A percentile compares a stretch with the other conserved stretches of the same genome.
Evolutionary conservation across 2,888 invertebrate genomes (phyloP).

Genomic region (Chorisops tibialis): DNA sequence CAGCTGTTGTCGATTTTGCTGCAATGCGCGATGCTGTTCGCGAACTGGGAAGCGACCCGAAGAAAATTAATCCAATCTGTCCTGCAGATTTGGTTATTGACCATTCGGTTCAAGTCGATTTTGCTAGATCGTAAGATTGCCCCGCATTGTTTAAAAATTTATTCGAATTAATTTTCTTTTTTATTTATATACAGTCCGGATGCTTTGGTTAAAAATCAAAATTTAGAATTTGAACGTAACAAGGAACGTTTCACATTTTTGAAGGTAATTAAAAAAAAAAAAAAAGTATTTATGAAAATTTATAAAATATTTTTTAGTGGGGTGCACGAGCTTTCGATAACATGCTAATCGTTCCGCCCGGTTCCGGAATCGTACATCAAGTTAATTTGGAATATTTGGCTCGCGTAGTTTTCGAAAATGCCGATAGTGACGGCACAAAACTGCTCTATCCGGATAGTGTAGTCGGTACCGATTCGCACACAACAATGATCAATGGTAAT

Average conservation of each 20-base stretch:
- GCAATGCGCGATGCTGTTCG: conserved; percentile 97
- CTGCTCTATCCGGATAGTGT: conserved; percentile 83
- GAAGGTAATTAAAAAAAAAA: conserved; percentile 62
- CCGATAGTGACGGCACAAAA: conserved; percentile 45
- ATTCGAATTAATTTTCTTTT: conserved; percentile 3
- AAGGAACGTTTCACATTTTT: conserved; percentile 92
- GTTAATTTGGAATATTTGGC: conserved; percentile 95
- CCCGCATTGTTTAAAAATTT: conserved; percentile 4
- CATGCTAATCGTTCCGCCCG: conserved; percentile 96
- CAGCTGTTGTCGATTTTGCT: conserved; percentile 97
- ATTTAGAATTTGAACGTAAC: conserved; percentile 92
- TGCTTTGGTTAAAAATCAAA: conserved; percentile 87
- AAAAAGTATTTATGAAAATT: background rate
- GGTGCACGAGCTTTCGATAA: conserved; percentile 93
- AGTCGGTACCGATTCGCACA: conserved; percentile 98
- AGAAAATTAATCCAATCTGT: conserved; percentile 94
- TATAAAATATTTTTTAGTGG: conserved; percentile 65
- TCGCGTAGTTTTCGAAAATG: conserved; percentile 78
- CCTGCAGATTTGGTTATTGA: conserved; percentile 98
- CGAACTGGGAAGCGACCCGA: conserved; percentile 79
- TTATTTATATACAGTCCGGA: conserved; percentile 60
- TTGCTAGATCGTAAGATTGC: conserved; percentile 63
- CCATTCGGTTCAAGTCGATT: conserved; percentile 97
- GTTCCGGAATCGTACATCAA: conserved; percentile 97
- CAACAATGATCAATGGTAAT: conserved; percentile 98